Evolutionary conservation across 1,140 invertebrate species (phyloP).

Genomic region (Oscheius sp.): DNA sequence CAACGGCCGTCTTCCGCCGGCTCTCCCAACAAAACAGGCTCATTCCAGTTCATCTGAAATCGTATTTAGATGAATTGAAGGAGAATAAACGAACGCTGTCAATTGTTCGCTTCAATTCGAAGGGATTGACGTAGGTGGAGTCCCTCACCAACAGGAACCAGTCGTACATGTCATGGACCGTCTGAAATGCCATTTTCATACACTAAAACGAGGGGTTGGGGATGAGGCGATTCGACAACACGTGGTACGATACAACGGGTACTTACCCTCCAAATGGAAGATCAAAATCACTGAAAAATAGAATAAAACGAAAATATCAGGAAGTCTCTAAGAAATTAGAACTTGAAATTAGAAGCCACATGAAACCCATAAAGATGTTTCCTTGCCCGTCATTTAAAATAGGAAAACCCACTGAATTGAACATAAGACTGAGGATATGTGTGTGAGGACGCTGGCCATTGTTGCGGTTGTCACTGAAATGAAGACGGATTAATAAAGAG

Average conservation of each 20-base stretch:
- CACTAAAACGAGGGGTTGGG: not conserved
- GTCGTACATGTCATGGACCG: constrained; percentile 54
- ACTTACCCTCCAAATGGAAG: no score
- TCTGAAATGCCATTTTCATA: constrained; percentile 35
- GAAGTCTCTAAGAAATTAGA: no score
- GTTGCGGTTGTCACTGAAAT: not conserved
- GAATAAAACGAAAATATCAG: no score
- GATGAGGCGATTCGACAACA: no score
- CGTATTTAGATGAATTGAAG: not conserved
- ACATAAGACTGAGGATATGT: constrained; percentile 53
- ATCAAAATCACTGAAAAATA: no score
- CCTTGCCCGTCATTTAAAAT: not conserved
- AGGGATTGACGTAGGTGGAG: constrained; percentile 58
- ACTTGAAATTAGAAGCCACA: no score
- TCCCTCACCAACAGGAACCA: constrained; percentile 59
- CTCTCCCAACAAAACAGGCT: constrained; percentile 41
- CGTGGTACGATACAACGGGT: no score
- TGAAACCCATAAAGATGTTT: no score
- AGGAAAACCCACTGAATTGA: constrained; percentile 42
- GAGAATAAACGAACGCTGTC: constrained; percentile 27
- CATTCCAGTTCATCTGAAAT: constrained; percentile 50
- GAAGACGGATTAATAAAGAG: not conserved
- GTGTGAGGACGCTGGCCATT: constrained; percentile 53
- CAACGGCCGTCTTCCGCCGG: constrained; percentile 42
- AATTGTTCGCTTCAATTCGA: constrained; percentile 43